Conservation (phyloP, 2,888 invertebrate genomes). For the Thymelicus acteon region DNA sequence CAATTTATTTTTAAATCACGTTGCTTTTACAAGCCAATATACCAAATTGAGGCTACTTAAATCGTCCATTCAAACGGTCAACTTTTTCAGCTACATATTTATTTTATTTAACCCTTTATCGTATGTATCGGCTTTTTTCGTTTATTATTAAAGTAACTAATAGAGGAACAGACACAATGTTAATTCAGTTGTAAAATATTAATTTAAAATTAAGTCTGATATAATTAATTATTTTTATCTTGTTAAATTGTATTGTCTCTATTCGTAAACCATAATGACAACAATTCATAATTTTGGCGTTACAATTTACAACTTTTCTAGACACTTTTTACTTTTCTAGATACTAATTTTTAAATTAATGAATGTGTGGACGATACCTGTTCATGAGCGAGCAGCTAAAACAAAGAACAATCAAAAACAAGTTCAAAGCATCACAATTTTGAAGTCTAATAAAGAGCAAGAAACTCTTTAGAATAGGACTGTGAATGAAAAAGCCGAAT, state of each 20-base stretch:
- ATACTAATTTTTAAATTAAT: no score
- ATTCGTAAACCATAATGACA: no score
- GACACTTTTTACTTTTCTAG: no score
- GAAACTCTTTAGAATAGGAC: slow-evolving; percentile 21
- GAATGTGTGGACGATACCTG: neutral
- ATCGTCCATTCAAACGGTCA: neutral
- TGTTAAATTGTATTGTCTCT: no score
- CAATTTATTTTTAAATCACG: slow-evolving; percentile 22
- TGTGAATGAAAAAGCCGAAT: no score
- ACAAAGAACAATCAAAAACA: slow-evolving; percentile 52
- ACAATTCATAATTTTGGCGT: no score
- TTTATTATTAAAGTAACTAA: neutral
- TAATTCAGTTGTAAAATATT: no score
- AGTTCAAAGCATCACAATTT: slow-evolving; percentile 60
- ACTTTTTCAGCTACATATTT: neutral
- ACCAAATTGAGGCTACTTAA: neutral
- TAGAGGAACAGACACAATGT: no score
- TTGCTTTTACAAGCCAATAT: neutral
- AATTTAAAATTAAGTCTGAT: no score
- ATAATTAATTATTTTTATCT: no score
- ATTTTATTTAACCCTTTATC: neutral
- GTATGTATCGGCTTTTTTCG: neutral
- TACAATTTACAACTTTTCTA: no score
- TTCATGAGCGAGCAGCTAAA: slow-evolving; percentile 39
- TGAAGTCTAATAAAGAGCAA: slow-evolving; percentile 60